A percentile compares a stretch with the other conserved stretches of the same genome.
Evolutionary conservation across 2,113 vertebrate species (phyloP).

Genomic region (Syrmaticus mikado): DNA sequence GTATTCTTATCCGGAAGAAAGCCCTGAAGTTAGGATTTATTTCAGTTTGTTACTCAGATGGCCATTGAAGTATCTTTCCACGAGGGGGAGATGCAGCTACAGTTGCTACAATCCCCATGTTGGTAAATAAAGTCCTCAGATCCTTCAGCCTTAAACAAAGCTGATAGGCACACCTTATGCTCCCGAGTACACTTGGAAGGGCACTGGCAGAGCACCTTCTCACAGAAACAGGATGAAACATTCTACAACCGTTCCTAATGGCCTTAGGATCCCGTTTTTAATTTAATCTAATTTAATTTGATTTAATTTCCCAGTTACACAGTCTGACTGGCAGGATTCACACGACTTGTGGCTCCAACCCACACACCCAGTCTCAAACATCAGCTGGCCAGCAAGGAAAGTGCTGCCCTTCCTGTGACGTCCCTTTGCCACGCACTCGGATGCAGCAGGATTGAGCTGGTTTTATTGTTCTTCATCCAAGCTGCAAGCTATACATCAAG

Average conservation of each 20-base stretch:
- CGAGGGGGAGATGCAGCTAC: not conserved
- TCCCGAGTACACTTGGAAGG: not conserved
- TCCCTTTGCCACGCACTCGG: not conserved
- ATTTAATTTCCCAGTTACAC: not conserved
- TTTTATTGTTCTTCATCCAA: not conserved
- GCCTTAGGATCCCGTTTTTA: not conserved
- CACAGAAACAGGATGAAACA: not conserved
- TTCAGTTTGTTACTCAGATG: not conserved
- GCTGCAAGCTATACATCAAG: not conserved
- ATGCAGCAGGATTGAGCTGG: not conserved
- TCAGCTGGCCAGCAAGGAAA: not conserved
- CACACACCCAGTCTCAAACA: not conserved
- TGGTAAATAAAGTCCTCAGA: not conserved
- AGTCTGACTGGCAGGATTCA: not conserved
- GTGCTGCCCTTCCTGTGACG: not conserved
- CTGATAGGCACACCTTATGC: not conserved
- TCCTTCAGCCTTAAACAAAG: not conserved
- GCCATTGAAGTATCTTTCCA: not conserved
- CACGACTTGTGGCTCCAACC: not conserved
- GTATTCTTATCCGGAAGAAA: not conserved
- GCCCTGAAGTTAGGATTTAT: not conserved
- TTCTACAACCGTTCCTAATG: not conserved
- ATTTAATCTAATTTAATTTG: too few relatives aligned
- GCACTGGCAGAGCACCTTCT: not conserved
- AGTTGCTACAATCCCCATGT: fast-evolving